phyloP scores from a whole-genome alignment of 2,797 vertebrate species.

The Sternarchorhynchus goeldii region DNA sequence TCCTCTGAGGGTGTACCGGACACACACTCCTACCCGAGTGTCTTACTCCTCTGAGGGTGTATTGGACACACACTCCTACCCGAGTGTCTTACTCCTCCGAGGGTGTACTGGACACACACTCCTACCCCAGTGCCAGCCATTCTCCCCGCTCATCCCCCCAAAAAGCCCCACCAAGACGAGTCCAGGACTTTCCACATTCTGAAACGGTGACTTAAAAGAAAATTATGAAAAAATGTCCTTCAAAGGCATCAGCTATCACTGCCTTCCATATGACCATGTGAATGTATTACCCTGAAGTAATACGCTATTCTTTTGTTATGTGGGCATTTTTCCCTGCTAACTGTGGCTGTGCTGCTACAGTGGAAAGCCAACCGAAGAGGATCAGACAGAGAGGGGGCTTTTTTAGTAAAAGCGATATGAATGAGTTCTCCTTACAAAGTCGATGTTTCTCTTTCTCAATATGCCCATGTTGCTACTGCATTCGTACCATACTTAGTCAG shows the following conservation, averaged over 20 bases:
- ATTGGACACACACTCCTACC: no score
- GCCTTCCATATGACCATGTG: not conserved
- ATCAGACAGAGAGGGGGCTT: conserved; percentile 19
- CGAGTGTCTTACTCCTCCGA: no score
- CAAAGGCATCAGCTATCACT: not conserved
- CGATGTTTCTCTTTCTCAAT: not conserved
- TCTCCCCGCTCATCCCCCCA: no score
- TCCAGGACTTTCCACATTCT: not conserved
- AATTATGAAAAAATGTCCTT: not conserved
- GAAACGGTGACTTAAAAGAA: not conserved
- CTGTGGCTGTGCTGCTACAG: conserved; percentile 15
- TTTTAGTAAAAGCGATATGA: conserved; percentile 15
- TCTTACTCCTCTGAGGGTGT: no score
- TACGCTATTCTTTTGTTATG: not conserved
- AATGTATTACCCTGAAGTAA: not conserved
- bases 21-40: no score
- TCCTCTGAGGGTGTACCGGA: no score
- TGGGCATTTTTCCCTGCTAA: not conserved
- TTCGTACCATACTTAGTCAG: not conserved
- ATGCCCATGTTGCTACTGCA: not conserved
- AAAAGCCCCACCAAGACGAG: no score
- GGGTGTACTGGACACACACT: no score
- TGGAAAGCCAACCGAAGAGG: conserved; percentile 20
- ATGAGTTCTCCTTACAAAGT: conserved; percentile 24
- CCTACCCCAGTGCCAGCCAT: no score